These are phyloP conservation scores for Cirrhinus mrigala DNA, from an alignment of 2,797 vertebrate species.

Conservation along the genomic window DNA sequence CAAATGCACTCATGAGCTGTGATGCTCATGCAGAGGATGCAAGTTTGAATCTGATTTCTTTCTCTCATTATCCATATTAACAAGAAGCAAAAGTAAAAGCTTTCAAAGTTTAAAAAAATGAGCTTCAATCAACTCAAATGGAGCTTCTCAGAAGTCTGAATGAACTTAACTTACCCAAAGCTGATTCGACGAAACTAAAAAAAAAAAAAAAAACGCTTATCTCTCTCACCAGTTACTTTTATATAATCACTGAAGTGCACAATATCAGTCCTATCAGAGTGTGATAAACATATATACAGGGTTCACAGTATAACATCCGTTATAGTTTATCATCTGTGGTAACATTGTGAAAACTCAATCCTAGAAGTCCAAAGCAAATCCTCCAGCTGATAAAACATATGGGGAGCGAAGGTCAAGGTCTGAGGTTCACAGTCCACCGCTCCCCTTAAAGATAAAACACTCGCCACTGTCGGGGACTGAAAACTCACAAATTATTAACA, in stretches of 20 bases:
- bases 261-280: background rate
- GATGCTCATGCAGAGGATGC: background rate
- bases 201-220: background rate
- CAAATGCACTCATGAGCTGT: background rate
- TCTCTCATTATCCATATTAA: background rate
- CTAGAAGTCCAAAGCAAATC: conserved; percentile 69
- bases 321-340: conserved; percentile 41
- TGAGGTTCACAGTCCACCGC: conserved; percentile 72
- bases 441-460: conserved; percentile 74
- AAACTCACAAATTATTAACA: conserved; percentile 73
- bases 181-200: background rate
- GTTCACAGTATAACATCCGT: conserved; percentile 11
- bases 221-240: conserved; percentile 11
- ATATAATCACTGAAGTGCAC: background rate
- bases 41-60: background rate
- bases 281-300: background rate
- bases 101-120: background rate
- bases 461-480: conserved; percentile 59
- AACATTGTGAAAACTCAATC: conserved; percentile 57
- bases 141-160: background rate
- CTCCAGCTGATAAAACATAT: conserved; percentile 68
- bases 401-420: conserved; percentile 74
- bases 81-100: background rate
- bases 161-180: background rate
- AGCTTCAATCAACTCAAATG: conserved; percentile 8